These are phyloP conservation scores for Prunella fulvescens DNA, from an alignment of 2,113 vertebrate genomes.

Conservation along the genomic window DNA sequence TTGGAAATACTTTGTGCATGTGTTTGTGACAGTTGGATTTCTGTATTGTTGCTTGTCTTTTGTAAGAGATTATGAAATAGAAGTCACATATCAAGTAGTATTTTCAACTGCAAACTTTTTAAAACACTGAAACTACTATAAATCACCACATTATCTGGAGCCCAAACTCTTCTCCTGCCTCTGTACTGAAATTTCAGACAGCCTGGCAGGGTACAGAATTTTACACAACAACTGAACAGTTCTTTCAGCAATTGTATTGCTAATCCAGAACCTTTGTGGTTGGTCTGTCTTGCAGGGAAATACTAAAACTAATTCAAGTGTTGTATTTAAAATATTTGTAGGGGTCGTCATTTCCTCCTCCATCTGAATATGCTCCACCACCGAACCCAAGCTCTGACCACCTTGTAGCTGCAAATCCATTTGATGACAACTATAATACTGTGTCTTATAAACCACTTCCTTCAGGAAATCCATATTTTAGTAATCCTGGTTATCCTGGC, in stretches of 20 bases:
- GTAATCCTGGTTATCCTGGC: conserved; percentile 72
- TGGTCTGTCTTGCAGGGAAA: neutral
- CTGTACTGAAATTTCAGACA: conserved; percentile 28
- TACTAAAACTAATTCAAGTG: conserved; percentile 34
- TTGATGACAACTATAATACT: conserved; percentile 83
- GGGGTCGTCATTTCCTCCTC: conserved; percentile 73
- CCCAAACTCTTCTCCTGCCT: neutral
- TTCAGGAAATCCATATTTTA: conserved; percentile 71
- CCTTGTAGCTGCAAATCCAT: conserved; percentile 85
- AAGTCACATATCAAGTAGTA: neutral
- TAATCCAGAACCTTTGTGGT: neutral
- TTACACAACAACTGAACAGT: neutral
- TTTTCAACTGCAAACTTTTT: neutral
- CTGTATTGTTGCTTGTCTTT: neutral
- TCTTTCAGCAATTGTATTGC: neutral
- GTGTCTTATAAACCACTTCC: conserved; percentile 77
- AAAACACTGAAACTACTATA: neutral
- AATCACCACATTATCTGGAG: neutral
- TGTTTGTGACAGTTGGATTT: neutral
- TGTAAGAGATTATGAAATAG: neutral
- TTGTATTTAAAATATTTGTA: conserved; percentile 70
- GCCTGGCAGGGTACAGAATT: neutral
- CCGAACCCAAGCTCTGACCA: conserved; percentile 84
- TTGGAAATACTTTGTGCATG: neutral
- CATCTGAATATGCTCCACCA: conserved; percentile 86